Percentiles rank a stretch among this genome's conserved stretches.
phyloP scores from a whole-genome alignment of 2,797 vertebrate genomes.

The Epinephelus malabaricus region DNA sequence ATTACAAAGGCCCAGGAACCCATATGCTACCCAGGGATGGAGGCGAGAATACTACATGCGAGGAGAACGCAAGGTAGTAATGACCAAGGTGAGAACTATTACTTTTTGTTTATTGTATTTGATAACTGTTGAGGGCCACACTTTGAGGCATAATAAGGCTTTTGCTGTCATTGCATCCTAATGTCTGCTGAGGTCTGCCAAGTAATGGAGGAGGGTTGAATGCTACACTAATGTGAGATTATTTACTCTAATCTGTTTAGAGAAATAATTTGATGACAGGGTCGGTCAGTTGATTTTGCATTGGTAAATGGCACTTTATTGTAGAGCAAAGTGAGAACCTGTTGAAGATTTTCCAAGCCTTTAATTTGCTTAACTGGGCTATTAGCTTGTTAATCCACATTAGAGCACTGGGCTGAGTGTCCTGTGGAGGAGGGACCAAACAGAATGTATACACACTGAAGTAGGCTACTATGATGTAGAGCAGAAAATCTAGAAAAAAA shows the following conservation, averaged over 20 bases:
- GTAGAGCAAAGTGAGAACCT: constrained; percentile 10
- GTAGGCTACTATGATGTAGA: background rate
- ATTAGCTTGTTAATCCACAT: constrained; percentile 64
- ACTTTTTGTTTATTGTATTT: constrained; percentile 1
- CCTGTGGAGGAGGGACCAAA: constrained; percentile 13
- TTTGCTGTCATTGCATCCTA: constrained; percentile 5
- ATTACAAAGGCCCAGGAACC: constrained; percentile 68
- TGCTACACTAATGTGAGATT: background rate
- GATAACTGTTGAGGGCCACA: background rate
- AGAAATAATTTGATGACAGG: background rate
- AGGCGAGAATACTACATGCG: constrained; percentile 51
- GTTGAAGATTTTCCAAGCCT: constrained; percentile 34
- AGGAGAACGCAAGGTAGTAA: constrained; percentile 37
- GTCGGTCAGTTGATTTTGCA: background rate
- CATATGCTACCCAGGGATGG: constrained; percentile 74
- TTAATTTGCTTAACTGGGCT: constrained; percentile 49
- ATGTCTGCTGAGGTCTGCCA: background rate
- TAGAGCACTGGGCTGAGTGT: constrained; percentile 17
- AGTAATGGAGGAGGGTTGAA: constrained; percentile 18
- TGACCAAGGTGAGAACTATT: constrained; percentile 65
- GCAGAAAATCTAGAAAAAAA: background rate
- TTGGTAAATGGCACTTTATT: background rate
- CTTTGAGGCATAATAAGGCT: accelerated
- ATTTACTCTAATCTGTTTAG: background rate
- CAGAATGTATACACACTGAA: background rate